Percentiles rank a stretch among this genome's conserved stretches.
phyloP scores from a whole-genome alignment of 2,797 vertebrate genomes.

The Trachops cirrhosus region DNA sequence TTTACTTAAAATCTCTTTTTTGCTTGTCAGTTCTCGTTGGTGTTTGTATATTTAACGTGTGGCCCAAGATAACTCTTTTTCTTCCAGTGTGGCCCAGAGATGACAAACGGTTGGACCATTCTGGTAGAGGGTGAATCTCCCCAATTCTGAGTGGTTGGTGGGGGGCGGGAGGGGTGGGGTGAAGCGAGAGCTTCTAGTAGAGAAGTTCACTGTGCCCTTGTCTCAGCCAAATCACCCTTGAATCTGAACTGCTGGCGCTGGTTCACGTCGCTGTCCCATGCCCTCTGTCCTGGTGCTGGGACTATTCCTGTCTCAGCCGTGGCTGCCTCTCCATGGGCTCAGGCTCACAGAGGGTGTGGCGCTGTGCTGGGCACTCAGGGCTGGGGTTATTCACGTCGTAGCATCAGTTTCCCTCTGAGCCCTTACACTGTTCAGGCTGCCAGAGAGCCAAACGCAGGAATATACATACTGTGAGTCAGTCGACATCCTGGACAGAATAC shows the following conservation, averaged over 20 bases:
- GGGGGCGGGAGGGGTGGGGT: too few relatives aligned
- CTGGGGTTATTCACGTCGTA: background rate
- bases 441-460: background rate
- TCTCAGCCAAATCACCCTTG: background rate
- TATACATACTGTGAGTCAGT: background rate
- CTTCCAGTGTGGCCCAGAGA: too few relatives aligned
- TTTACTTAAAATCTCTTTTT: too few relatives aligned
- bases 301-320: background rate
- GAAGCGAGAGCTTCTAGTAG: background rate
- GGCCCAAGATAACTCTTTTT: too few relatives aligned
- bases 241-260: background rate
- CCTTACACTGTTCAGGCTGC: background rate
- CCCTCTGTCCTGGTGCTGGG: background rate
- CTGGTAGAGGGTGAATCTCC: background rate
- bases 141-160: background rate
- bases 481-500: background rate
- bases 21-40: too few relatives aligned
- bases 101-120: too few relatives aligned
- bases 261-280: fast-evolving
- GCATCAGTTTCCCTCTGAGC: background rate
- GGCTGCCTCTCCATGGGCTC: fast-evolving
- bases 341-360: fast-evolving
- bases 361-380: background rate
- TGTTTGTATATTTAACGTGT: too few relatives aligned
- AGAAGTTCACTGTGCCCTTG: background rate